Evolutionary conservation across 2,888 invertebrate genomes (phyloP).

Genomic region (Drosophila melanosoma): DNA sequence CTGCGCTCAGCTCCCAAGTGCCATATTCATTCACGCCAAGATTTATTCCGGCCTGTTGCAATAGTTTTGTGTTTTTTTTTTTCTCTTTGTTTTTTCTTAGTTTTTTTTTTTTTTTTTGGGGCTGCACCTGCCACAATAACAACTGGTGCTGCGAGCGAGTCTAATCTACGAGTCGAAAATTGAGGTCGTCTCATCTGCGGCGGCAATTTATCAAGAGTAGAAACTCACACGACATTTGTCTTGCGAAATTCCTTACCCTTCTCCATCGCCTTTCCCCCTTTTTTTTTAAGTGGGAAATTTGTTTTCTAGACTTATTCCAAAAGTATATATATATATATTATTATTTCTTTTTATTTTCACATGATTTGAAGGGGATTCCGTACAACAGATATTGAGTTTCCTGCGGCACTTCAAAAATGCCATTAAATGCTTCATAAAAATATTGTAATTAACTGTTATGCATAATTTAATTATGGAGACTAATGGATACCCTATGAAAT

Average conservation of each 20-base stretch:
- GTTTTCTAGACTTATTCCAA: constrained; percentile 4
- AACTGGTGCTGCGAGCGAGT: neutral
- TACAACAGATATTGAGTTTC: constrained; percentile 24
- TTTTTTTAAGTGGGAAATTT: neutral
- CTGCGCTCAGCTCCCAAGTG: constrained; percentile 11
- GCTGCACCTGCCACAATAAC: constrained; percentile 56
- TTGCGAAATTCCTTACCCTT: constrained; percentile 63
- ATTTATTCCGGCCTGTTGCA: constrained; percentile 72
- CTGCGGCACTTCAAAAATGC: constrained; percentile 31
- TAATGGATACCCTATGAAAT: neutral
- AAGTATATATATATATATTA: constrained; percentile 8
- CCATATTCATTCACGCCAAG: constrained; percentile 33
- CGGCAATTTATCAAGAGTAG: constrained; percentile 62
- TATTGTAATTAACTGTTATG: constrained; percentile 44
- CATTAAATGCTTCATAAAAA: constrained; percentile 61
- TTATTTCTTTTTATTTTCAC: constrained; percentile 28
- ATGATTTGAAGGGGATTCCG: constrained; percentile 25
- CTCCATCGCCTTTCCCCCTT: neutral
- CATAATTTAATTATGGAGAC: fast-evolving
- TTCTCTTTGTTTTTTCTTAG: neutral
- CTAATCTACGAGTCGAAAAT: constrained; percentile 36
- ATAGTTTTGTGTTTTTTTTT: constrained; percentile 42
- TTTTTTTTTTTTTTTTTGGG: constrained; percentile 14
- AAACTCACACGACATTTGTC: constrained; percentile 46
- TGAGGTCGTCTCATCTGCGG: constrained; percentile 59